These are phyloP conservation scores for Hymenopus coronatus DNA, from an alignment of 2,888 invertebrate species.

Conservation along the genomic window DNA sequence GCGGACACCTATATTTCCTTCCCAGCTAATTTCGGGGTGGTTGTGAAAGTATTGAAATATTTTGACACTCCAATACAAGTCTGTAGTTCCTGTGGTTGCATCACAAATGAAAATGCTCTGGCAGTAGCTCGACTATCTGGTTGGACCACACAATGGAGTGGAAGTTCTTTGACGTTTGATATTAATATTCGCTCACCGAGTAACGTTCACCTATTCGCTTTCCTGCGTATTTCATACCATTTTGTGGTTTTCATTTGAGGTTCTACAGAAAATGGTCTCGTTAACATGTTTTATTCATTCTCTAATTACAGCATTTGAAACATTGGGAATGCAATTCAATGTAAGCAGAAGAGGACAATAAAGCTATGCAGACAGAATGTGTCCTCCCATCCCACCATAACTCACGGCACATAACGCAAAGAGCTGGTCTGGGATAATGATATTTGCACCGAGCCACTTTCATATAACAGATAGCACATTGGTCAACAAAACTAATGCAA, in stretches of 20 bases:
- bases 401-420: background rate
- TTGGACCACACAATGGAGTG: no score
- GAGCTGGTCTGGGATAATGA: background rate
- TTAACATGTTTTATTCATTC: background rate
- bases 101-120: no score
- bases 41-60: no score
- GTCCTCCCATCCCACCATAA: background rate
- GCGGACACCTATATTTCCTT: no score
- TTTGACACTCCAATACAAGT: no score
- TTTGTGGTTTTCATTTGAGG: background rate
- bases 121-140: no score
- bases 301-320: background rate
- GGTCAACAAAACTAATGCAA: background rate
- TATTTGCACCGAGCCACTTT: background rate
- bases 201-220: background rate
- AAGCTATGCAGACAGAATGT: background rate
- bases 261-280: background rate
- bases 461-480: background rate
- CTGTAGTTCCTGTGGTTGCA: no score
- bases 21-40: no score
- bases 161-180: no score
- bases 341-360: background rate
- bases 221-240: background rate
- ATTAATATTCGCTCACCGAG: no score
- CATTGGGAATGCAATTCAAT: background rate